Conservation (phyloP, 2,113 vertebrate genomes). For the Lophius piscatorius region DNA sequence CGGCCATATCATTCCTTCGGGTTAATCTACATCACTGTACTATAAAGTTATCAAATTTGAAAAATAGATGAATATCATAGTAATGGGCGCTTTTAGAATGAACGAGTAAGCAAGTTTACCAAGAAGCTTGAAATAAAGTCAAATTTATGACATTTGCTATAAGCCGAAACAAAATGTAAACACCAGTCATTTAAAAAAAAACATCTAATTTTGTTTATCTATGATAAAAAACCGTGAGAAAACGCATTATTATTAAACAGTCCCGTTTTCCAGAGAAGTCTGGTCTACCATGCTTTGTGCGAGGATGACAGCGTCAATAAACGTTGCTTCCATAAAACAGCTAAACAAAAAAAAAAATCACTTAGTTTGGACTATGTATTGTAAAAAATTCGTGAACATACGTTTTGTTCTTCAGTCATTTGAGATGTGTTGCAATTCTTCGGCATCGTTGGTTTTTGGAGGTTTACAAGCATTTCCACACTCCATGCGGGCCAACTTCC, state of each 20-base stretch:
- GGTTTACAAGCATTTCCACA: accelerated
- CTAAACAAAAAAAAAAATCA: not conserved
- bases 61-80: too few relatives aligned
- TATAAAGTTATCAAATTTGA: too few relatives aligned
- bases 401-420: constrained; percentile 35
- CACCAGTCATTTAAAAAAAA: not conserved
- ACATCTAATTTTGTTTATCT: accelerated
- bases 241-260: not conserved
- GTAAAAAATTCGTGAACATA: not conserved
- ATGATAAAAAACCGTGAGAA: accelerated
- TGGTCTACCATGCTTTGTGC: not conserved
- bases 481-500: not conserved
- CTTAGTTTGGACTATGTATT: not conserved
- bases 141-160: not conserved
- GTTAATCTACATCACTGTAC: too few relatives aligned
- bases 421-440: not conserved
- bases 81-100: too few relatives aligned
- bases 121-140: not conserved
- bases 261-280: constrained; percentile 3
- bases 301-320: not conserved
- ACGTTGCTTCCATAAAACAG: not conserved
- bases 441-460: not conserved
- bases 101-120: too few relatives aligned
- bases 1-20: too few relatives aligned
- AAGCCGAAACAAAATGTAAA: not conserved